Conservation (phyloP, 2,888 invertebrate species). For the Drosophila subquinaria region DNA sequence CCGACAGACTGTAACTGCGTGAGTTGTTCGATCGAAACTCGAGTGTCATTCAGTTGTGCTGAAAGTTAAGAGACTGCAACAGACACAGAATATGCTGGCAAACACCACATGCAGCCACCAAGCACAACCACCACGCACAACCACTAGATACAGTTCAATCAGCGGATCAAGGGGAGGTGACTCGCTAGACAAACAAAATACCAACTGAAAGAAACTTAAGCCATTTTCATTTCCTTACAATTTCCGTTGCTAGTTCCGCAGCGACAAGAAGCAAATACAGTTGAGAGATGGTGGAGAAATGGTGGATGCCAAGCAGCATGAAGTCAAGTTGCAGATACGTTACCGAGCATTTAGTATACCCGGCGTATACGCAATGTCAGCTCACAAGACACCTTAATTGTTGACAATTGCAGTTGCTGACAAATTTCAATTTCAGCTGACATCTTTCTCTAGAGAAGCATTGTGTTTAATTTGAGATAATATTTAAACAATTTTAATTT, state of each 20-base stretch:
- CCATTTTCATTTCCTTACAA: slow-evolving; percentile 75
- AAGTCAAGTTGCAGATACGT: slow-evolving; percentile 16
- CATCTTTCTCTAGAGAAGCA: background rate
- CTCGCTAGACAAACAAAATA: slow-evolving; percentile 13
- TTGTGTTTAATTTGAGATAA: background rate
- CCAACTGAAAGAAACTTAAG: slow-evolving; percentile 49
- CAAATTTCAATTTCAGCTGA: slow-evolving; percentile 17
- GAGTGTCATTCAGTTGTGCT: slow-evolving; percentile 15
- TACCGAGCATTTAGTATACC: slow-evolving; percentile 15
- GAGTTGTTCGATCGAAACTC: slow-evolving; percentile 15
- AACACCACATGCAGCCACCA: slow-evolving; percentile 13
- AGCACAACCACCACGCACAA: slow-evolving; percentile 9
- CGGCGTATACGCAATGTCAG: slow-evolving; percentile 36
- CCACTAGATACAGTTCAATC: background rate
- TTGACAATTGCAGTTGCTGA: slow-evolving; percentile 1
- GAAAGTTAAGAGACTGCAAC: slow-evolving; percentile 34
- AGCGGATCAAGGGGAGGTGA: background rate
- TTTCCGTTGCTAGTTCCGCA: slow-evolving; percentile 64
- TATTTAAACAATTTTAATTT: background rate
- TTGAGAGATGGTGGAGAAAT: background rate
- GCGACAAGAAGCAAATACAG: slow-evolving; percentile 1
- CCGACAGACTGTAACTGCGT: slow-evolving; percentile 12
- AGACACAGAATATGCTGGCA: slow-evolving; percentile 6
- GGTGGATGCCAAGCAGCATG: too few relatives aligned
- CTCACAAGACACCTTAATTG: slow-evolving; percentile 12